Evolutionary conservation across 2,888 invertebrate species (phyloP).

Genomic region (Leucozona laternaria): DNA sequence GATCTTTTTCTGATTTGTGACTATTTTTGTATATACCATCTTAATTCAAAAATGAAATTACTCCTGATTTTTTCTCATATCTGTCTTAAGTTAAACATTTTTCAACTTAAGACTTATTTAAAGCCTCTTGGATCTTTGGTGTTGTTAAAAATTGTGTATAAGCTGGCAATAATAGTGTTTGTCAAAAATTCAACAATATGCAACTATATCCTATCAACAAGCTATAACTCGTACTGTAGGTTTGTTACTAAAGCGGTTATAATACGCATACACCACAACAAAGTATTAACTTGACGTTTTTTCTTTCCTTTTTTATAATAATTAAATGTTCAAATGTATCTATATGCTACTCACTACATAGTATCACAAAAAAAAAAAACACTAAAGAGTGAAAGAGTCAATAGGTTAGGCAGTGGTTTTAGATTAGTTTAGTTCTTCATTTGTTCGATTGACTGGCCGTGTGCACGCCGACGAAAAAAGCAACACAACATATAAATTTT

Average conservation of each 20-base stretch:
- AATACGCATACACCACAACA: slow-evolving; percentile 6
- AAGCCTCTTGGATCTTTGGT: no score
- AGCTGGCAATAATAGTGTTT: not conserved
- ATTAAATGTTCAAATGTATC: slow-evolving; percentile 43
- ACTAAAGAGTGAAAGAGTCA: slow-evolving; percentile 36
- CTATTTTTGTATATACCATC: no score
- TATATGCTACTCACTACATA: slow-evolving; percentile 33
- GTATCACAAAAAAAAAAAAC: slow-evolving; percentile 23
- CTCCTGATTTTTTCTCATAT: no score
- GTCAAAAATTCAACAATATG: not conserved
- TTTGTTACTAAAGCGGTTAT: not conserved
- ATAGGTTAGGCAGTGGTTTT: slow-evolving; percentile 36
- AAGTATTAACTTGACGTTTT: not conserved
- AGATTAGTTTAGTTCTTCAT: slow-evolving; percentile 37
- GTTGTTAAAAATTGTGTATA: no score
- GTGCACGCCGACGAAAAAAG: slow-evolving; percentile 28
- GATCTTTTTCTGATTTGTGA: no score
- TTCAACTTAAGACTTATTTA: no score
- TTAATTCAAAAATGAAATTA: no score
- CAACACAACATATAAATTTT: slow-evolving; percentile 11
- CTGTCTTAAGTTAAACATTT: no score
- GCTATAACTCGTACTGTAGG: not conserved
- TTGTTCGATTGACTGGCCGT: slow-evolving; percentile 26
- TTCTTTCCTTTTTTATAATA: not conserved
- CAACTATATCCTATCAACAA: not conserved